phyloP scores from a whole-genome alignment of 1,140 invertebrate species.

The Trachymyrmex septentrionalis region DNA sequence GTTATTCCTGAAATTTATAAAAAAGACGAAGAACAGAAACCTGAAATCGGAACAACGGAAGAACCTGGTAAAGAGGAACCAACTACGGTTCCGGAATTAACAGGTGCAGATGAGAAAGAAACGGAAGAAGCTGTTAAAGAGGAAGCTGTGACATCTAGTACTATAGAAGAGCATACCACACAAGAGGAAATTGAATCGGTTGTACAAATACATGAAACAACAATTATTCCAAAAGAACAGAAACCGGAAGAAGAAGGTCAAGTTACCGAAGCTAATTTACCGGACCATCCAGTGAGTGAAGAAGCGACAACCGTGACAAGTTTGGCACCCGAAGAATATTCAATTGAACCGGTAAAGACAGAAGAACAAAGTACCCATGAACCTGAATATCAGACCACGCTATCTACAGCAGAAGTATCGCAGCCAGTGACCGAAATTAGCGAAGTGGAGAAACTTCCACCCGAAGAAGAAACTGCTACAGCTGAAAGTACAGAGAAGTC shows the following conservation, averaged over 20 bases:
- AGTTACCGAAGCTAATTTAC: conserved; percentile 12
- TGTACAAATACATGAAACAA: conserved; percentile 51
- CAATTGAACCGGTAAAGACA: conserved; percentile 39
- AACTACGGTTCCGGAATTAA: conserved; percentile 44
- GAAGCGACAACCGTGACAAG: conserved; percentile 37
- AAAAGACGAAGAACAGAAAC: conserved; percentile 60
- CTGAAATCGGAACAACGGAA: conserved; percentile 61
- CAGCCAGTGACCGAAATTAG: conserved; percentile 21
- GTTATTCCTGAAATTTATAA: conserved; percentile 5
- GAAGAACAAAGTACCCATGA: conserved; percentile 31
- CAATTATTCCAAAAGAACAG: not conserved
- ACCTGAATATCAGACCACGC: conserved; percentile 39
- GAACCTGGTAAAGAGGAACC: conserved; percentile 56
- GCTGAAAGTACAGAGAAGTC: conserved; percentile 5
- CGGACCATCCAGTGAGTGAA: conserved; percentile 60
- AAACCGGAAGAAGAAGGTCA: conserved; percentile 47
- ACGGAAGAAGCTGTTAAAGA: conserved; percentile 29
- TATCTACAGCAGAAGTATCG: not conserved
- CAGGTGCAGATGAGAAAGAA: conserved; percentile 36
- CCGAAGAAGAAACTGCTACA: conserved; percentile 46
- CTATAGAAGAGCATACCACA: conserved; percentile 42
- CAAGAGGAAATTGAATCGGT: conserved; percentile 56
- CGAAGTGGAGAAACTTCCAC: conserved; percentile 20
- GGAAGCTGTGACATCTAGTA: conserved; percentile 51
- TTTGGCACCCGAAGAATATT: conserved; percentile 56